Conservation (phyloP, 2,113 vertebrate genomes). For the Leptosomus discolor region DNA sequence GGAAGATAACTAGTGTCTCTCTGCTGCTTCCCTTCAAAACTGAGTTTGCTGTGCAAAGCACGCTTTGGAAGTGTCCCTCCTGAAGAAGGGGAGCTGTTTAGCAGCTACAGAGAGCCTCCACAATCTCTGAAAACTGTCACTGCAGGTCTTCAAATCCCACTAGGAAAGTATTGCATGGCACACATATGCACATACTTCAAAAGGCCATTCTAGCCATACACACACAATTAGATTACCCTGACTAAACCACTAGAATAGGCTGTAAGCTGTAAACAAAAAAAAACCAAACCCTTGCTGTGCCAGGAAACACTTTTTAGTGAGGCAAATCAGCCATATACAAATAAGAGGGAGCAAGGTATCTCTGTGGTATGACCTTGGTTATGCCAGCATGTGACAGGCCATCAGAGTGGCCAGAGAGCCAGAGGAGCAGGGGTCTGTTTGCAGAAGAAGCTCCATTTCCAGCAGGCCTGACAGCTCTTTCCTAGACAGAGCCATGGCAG, state of each 20-base stretch:
- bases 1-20: background rate
- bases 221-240: background rate
- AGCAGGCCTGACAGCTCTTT: background rate
- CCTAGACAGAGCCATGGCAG: background rate
- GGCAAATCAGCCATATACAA: background rate
- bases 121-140: background rate
- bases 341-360: background rate
- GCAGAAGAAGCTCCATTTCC: background rate
- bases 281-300: background rate
- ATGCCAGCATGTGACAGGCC: background rate
- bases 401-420: background rate
- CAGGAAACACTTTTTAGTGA: background rate
- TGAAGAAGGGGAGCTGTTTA: background rate
- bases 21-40: background rate
- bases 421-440: background rate
- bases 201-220: background rate
- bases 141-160: background rate
- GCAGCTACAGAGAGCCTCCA: background rate
- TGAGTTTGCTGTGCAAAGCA: background rate
- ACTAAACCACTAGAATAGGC: background rate
- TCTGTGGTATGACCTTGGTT: background rate
- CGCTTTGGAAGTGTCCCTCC: background rate
- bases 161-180: background rate
- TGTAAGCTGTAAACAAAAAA: background rate
- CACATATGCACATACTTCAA: rapidly evolving